Base-by-base conservation (phyloP, 2,797 vertebrate genomes). In the Melanotaenia boesemani region DNA sequence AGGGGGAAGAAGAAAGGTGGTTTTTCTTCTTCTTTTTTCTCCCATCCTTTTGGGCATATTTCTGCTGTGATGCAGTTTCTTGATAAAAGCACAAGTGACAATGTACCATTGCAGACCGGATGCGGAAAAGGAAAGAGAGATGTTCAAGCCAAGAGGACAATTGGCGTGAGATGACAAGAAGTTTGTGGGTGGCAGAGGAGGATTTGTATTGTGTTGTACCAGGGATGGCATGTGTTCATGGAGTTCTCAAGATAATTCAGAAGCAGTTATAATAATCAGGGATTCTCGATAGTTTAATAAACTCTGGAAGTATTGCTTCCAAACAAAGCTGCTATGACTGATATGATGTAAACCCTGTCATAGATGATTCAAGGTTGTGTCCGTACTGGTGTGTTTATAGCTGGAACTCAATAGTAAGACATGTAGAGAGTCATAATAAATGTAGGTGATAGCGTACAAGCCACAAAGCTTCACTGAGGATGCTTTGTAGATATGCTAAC, bases 1-100 rank as follows among this genome's bases (percentile, higher is more conserved):
- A 30, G 41, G 41, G 44, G 61, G 20, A 32, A 44, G 36, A 26
- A 52, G 57, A 4, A 56, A 20, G 18, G 30, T 44, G 52, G 41
- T 22, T 63, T 62, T 16, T 16, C 39, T 15, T 41, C 20, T 48
- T n/a, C 16, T 46, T n/a, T 46, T 32, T 26, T 32, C n/a, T 26
- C 37, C 15, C 37, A 36, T 30, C 26, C 15, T 36, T 2, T 50
- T 24, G 20, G 36, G 54, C 59, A 36, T 2, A 36, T 80, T 86
- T 77, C n/a, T 74, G 75, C 82, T 79, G 68, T 75, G 57, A 58
- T 54, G 55, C 63, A 68, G n/a, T 79, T 81, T 85, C 34, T 54
- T 68, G 56, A 76, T 80, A 73, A 69, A 55, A 78, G 68, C 52
- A 60, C 46, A 64, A 76, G 72, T 63, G 70, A 41, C 46, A 70